phyloP scores from a whole-genome alignment of 2,113 vertebrate genomes.

The Numenius arquata region DNA sequence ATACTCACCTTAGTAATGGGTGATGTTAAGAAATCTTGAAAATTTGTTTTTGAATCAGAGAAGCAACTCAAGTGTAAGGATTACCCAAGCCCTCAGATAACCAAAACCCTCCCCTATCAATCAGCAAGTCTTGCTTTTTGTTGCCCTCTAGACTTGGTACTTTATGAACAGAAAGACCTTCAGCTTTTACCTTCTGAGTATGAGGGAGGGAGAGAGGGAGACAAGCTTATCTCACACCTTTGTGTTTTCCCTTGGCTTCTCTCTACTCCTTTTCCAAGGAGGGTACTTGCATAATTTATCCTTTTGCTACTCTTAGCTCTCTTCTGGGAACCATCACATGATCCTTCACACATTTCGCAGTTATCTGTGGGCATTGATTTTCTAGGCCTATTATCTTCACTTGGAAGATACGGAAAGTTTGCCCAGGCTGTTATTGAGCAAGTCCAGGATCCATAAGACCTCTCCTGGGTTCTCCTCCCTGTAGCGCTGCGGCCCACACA shows the following conservation, averaged over 20 bases:
- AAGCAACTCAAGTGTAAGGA: not conserved
- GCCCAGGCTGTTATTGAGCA: not conserved
- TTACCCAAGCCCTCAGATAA: not conserved
- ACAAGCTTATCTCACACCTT: slow-evolving; percentile 6
- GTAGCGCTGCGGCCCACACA: not conserved
- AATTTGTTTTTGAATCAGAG: not conserved
- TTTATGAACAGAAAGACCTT: not conserved
- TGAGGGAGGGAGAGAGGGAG: not conserved
- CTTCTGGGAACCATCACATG: not conserved
- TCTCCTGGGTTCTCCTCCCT: not conserved
- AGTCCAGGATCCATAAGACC: not conserved
- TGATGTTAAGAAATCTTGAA: not conserved
- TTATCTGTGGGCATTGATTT: slow-evolving; percentile 33
- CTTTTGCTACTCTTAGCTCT: not conserved
- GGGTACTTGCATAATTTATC: slow-evolving; percentile 1
- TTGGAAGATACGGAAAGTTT: not conserved
- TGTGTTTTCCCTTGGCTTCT: not conserved
- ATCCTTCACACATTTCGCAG: slow-evolving; percentile 21
- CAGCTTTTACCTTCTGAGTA: not conserved
- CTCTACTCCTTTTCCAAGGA: not conserved
- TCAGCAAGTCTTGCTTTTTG: not conserved
- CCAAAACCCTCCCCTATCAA: not conserved
- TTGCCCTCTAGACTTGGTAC: not conserved
- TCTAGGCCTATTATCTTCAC: slow-evolving; percentile 28
- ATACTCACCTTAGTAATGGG: not conserved